These are phyloP conservation scores for Bombus affinis DNA, from an alignment of 1,140 invertebrate species.

Conservation along the genomic window DNA sequence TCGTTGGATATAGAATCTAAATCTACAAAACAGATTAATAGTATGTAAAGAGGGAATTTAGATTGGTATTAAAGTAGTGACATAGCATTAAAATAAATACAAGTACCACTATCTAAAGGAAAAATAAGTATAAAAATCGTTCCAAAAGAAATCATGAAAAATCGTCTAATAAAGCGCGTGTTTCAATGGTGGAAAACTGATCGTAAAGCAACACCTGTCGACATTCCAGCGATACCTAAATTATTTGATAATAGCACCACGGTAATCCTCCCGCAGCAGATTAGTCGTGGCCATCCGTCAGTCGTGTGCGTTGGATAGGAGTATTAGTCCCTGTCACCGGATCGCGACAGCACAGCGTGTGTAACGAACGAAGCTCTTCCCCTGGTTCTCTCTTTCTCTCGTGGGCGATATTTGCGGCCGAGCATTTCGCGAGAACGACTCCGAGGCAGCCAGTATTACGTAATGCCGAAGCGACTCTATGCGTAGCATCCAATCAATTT, in stretches of 20 bases:
- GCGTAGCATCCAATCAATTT: constrained; percentile 10
- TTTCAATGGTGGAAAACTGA: neutral
- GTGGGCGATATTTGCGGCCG: constrained; percentile 46
- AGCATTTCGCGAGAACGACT: constrained; percentile 48
- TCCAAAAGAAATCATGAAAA: neutral
- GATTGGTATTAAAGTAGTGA: neutral
- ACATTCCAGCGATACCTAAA: constrained; percentile 40
- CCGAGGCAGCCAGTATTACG: constrained; percentile 52
- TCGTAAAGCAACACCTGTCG: constrained; percentile 7
- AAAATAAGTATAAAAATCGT: neutral
- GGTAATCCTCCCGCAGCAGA: constrained; percentile 46
- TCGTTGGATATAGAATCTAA: neutral
- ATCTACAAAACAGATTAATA: neutral
- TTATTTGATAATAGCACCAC: constrained; percentile 56
- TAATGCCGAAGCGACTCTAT: constrained; percentile 39
- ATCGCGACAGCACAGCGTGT: constrained; percentile 53
- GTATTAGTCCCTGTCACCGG: constrained; percentile 68
- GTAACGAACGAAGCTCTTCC: constrained; percentile 47
- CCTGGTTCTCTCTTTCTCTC: constrained; percentile 17
- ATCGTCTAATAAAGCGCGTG: neutral
- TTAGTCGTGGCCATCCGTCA: constrained; percentile 56
- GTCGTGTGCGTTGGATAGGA: constrained; percentile 48
- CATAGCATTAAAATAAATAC: too few relatives aligned
- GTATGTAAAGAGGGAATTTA: neutral
- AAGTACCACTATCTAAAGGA: too few relatives aligned